Base-by-base conservation (phyloP, 1,140 invertebrate genomes). In the Brachionus manjavacas region DNA sequence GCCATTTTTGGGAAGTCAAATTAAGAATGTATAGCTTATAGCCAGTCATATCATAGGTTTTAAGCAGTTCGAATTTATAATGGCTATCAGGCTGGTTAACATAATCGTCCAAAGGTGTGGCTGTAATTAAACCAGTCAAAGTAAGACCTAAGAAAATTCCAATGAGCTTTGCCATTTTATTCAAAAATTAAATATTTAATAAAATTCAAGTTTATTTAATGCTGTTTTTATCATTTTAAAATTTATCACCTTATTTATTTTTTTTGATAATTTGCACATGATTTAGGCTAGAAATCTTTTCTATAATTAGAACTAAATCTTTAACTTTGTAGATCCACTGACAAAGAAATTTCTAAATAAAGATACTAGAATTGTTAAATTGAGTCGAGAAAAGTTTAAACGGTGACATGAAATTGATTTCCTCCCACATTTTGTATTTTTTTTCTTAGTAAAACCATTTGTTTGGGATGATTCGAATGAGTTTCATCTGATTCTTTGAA, bases 1-100 rank as follows among this genome's bases (percentile, higher is more conserved):
- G 86, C 87, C 87, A 88, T 72, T 86, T 87, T 39, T 88, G 87
- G 46, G 87, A 88, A 4, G 87, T 88, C 86, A 88, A 86, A 70
- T 88, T 88, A 31, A 87, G 46, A 12, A 76, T 86, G 84, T 87
- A 87, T 12, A 87, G 46, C 11, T 85, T 87, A 68, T 87, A 87
- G 28, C 83, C 86, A 0, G 84, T 85, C 7, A 86, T 86, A 3
- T 84, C 46, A 70, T 84, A 84, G 2, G 84, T 84, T 14, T 84
- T 84, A 1, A 87, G 66, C n/a, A 85, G 72, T 55, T 85, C 83
- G 74, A 85, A 81, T 23, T 64, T 66, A 28, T 43, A 43, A 43
- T 78, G 60, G 28, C 25, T 81, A 78, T 76, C 84, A 20, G 72
- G 46, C 78, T 49, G 49, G 52, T 84, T 55, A 25, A 84, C 72